These are phyloP conservation scores for Diadegma fenestrale DNA, from an alignment of 2,888 invertebrate species.

Conservation along the genomic window DNA sequence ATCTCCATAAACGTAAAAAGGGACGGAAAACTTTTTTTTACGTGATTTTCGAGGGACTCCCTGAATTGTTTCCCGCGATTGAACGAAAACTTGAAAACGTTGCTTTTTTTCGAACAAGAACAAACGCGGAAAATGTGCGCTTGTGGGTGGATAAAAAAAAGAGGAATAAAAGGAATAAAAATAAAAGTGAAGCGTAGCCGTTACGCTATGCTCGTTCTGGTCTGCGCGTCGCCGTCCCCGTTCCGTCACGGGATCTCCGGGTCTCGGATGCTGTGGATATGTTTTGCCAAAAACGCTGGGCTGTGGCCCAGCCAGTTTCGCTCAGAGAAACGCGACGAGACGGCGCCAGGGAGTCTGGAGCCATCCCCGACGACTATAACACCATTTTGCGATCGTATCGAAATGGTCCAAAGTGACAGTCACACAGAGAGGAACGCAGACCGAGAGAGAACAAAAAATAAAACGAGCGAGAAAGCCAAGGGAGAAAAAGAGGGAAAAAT, in stretches of 20 bases:
- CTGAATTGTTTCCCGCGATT: no score
- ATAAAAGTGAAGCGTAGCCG: constrained; percentile 48
- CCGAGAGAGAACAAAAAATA: not conserved
- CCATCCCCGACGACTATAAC: constrained; percentile 74
- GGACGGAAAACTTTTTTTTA: no score
- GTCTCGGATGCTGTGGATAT: constrained; percentile 72
- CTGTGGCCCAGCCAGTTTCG: constrained; percentile 40
- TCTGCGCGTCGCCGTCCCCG: constrained; percentile 61
- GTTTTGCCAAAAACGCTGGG: constrained; percentile 82
- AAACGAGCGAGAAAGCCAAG: constrained; percentile 1
- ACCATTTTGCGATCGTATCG: constrained; percentile 41
- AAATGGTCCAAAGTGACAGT: constrained; percentile 23
- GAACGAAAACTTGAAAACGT: not conserved
- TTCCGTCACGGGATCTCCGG: constrained; percentile 35
- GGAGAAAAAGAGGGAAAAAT: not conserved
- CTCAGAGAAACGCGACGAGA: constrained; percentile 78
- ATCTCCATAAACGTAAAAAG: no score
- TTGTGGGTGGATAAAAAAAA: not conserved
- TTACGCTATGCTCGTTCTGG: constrained; percentile 59
- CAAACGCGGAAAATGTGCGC: not conserved
- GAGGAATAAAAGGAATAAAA: constrained; percentile 6
- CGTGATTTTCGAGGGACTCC: no score
- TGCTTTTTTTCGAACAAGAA: not conserved
- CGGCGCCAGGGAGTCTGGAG: constrained; percentile 84
- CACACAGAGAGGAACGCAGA: constrained; percentile 8